Evolutionary conservation across 2,888 invertebrate species (phyloP).

Genomic region (Eupithecia dodoneata): DNA sequence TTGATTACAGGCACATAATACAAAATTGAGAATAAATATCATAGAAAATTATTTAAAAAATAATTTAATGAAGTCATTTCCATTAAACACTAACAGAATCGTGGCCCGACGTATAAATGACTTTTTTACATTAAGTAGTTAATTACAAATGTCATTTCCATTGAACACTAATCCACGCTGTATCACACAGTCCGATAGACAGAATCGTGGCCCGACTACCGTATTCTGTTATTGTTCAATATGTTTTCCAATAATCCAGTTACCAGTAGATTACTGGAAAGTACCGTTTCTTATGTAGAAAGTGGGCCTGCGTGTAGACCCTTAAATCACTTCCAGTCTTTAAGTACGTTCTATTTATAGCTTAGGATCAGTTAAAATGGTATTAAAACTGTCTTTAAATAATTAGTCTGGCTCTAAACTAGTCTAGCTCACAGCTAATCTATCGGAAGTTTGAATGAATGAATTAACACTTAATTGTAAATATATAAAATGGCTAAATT

Average conservation of each 20-base stretch:
- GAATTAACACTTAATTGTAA: neutral
- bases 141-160: constrained; percentile 50
- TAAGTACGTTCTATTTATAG: constrained; percentile 36
- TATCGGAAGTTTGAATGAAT: neutral
- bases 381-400: constrained; percentile 9
- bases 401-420: neutral
- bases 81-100: constrained; percentile 57
- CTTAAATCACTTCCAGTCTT: constrained; percentile 50
- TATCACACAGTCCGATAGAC: constrained; percentile 56
- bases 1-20: too few species aligned
- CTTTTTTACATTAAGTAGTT: too few species aligned
- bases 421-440: neutral
- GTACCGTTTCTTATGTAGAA: constrained; percentile 70
- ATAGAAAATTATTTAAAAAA: too few species aligned
- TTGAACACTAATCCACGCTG: constrained; percentile 39
- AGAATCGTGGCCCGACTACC: constrained; percentile 75
- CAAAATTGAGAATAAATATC: too few species aligned
- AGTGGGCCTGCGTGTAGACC: constrained; percentile 58
- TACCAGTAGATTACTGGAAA: constrained; percentile 69
- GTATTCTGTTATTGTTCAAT: constrained; percentile 80
- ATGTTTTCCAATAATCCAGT: constrained; percentile 82
- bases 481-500: neutral
- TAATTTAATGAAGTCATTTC: constrained; percentile 46
- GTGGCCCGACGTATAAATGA: constrained; percentile 58
- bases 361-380: constrained; percentile 15